phyloP scores from a whole-genome alignment of 2,888 invertebrate species.

The Lepetodrilus schrolli region DNA sequence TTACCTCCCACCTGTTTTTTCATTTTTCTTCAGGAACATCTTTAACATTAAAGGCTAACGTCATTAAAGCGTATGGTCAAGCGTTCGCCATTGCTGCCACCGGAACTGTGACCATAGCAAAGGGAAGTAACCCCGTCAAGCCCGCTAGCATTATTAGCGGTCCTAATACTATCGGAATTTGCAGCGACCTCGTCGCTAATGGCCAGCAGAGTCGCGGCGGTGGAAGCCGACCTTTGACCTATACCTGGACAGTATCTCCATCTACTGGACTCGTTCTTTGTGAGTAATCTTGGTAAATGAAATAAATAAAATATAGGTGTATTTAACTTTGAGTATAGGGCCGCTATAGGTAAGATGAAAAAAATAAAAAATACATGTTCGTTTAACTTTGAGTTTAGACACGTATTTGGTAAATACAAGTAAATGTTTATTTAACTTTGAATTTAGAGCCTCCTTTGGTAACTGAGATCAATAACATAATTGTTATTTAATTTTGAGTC shows the following conservation, averaged over 20 bases:
- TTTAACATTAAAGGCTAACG: conserved; percentile 21
- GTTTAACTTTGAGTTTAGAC: too few relatives aligned
- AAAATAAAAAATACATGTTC: too few relatives aligned
- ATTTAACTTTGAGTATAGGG: too few relatives aligned
- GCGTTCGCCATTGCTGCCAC: conserved; percentile 10
- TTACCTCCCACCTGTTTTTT: too few relatives aligned
- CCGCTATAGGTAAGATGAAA: too few relatives aligned
- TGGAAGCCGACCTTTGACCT: conserved; percentile 28
- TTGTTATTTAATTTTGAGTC: too few relatives aligned
- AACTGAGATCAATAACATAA: too few relatives aligned
- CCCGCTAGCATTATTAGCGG: conserved; percentile 29
- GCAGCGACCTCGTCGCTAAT: conserved; percentile 25
- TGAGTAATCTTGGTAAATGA: too few relatives aligned
- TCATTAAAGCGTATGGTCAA: conserved; percentile 21
- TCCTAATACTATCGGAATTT: conserved; percentile 25
- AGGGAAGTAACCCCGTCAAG: conserved; percentile 22
- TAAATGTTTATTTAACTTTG: too few relatives aligned
- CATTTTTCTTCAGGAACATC: conserved; percentile 3
- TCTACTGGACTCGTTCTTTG: conserved; percentile 6
- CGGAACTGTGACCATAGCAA: conserved; percentile 19
- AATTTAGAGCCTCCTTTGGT: too few relatives aligned
- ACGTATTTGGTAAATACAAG: too few relatives aligned
- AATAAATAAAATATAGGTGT: too few relatives aligned
- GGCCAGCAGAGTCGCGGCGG: conserved; percentile 29
- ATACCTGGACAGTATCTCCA: conserved; percentile 30